Conservation (phyloP, 2,797 vertebrate genomes). For the Ataeniobius toweri region DNA sequence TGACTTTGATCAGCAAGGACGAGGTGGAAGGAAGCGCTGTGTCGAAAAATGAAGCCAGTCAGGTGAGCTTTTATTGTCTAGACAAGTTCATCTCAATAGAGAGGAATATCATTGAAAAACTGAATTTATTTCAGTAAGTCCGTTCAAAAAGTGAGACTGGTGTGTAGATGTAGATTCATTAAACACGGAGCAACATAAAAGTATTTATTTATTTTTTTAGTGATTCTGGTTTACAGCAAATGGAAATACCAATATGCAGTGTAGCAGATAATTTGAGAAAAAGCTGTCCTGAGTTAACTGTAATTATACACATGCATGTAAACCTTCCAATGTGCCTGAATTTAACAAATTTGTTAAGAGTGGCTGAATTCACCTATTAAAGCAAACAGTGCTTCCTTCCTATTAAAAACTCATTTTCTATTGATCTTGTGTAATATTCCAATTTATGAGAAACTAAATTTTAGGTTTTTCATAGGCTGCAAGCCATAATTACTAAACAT, state of each 20-base stretch:
- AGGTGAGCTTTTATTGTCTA: conserved; percentile 78
- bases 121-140: neutral
- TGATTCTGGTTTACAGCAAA: neutral
- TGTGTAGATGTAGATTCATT: neutral
- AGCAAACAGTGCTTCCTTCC: neutral
- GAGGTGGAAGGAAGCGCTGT: conserved; percentile 87
- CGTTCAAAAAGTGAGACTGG: neutral
- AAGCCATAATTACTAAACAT: neutral
- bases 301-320: neutral
- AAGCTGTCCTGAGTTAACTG: neutral
- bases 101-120: neutral
- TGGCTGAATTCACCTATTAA: neutral
- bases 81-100: neutral
- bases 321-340: neutral
- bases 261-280: neutral
- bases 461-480: neutral
- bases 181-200: neutral
- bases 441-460: neutral
- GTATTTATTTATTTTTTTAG: neutral
- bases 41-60: conserved; percentile 85
- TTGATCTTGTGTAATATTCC: neutral
- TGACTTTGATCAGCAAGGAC: conserved; percentile 90
- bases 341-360: neutral
- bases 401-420: neutral
- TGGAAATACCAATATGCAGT: neutral